Evolutionary conservation across 2,113 vertebrate species (phyloP).

Genomic region (Todiramphus saurophagus): DNA sequence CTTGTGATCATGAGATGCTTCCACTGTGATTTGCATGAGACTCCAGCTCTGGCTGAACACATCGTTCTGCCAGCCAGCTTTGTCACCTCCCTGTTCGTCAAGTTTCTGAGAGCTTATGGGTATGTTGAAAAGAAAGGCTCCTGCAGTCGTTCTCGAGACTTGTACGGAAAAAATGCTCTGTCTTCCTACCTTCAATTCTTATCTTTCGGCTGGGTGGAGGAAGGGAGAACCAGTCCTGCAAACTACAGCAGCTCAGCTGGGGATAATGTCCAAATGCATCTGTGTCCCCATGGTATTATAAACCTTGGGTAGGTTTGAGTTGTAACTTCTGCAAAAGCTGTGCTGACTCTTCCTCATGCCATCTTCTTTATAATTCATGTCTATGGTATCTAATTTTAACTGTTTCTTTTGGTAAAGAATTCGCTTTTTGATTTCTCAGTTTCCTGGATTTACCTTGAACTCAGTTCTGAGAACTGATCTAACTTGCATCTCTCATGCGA

Average conservation of each 20-base stretch:
- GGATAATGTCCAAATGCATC: neutral
- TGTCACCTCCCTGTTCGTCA: neutral
- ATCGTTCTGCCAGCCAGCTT: neutral
- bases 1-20: neutral
- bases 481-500: neutral
- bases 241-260: neutral
- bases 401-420: neutral
- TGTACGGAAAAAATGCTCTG: neutral
- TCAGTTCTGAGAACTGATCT: neutral
- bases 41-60: neutral
- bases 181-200: neutral
- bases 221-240: neutral
- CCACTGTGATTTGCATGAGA: neutral
- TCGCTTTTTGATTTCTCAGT: neutral
- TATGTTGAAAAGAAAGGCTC: neutral
- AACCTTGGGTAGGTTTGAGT: neutral
- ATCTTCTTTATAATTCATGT: neutral
- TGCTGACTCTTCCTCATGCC: neutral
- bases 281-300: neutral
- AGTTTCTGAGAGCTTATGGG: neutral
- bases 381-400: neutral
- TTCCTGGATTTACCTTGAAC: neutral
- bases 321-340: neutral
- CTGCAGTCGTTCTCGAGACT: neutral
- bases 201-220: neutral